phyloP scores from a whole-genome alignment of 2,888 invertebrate genomes.

The Andrena marginata region DNA sequence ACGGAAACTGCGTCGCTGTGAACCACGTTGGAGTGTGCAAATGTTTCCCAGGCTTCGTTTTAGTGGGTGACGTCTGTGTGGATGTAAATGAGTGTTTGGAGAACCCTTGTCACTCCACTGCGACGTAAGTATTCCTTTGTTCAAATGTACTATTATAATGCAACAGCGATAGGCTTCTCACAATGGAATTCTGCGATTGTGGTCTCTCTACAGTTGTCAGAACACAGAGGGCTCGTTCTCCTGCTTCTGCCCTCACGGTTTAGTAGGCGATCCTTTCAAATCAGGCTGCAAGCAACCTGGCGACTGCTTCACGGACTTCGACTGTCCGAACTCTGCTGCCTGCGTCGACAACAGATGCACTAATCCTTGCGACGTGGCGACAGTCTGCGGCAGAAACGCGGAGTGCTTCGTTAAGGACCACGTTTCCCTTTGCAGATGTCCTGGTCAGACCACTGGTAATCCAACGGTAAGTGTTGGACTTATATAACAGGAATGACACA shows the following conservation, averaged over 20 bases:
- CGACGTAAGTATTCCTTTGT: slow-evolving; percentile 85
- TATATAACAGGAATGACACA: background rate
- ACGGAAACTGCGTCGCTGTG: slow-evolving; percentile 91
- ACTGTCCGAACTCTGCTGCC: slow-evolving; percentile 92
- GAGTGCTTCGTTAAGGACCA: slow-evolving; percentile 91
- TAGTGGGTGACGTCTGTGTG: slow-evolving; percentile 89
- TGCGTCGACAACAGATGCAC: slow-evolving; percentile 91
- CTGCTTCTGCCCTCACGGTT: slow-evolving; percentile 92
- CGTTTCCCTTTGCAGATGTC: slow-evolving; percentile 91
- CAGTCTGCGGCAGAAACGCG: slow-evolving; percentile 91
- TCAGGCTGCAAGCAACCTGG: slow-evolving; percentile 93
- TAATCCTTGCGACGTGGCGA: slow-evolving; percentile 90
- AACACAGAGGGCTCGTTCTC: slow-evolving; percentile 92
- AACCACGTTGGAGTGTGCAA: slow-evolving; percentile 91
- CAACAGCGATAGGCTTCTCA: background rate
- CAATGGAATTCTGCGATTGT: background rate
- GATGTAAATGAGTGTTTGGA: slow-evolving; percentile 93
- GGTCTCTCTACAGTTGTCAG: slow-evolving; percentile 87
- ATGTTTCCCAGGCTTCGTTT: slow-evolving; percentile 91
- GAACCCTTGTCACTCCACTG: slow-evolving; percentile 92
- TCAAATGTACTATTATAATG: slow-evolving; percentile 57
- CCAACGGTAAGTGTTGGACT: slow-evolving; percentile 85
- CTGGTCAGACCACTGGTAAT: slow-evolving; percentile 91
- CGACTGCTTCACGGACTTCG: slow-evolving; percentile 92
- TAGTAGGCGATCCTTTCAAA: slow-evolving; percentile 91